These are phyloP conservation scores for Philhelius pedissequus DNA, from an alignment of 2,888 invertebrate genomes.

Conservation along the genomic window DNA sequence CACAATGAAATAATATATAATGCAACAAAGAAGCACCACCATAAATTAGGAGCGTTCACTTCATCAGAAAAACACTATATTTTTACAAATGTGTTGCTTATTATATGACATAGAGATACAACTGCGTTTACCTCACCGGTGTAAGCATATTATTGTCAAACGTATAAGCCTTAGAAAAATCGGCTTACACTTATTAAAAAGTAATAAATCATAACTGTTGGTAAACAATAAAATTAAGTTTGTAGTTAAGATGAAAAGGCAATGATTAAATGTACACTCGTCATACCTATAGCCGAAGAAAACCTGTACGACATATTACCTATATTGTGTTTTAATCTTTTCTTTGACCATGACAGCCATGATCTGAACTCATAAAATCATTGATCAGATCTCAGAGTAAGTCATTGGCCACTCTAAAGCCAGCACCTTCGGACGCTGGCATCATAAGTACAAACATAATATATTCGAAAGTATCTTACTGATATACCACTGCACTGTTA, in stretches of 20 bases:
- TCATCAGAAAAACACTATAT: too few relatives aligned
- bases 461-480: background rate
- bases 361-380: slow-evolving; percentile 40
- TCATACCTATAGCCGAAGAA: background rate
- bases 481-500: background rate
- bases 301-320: slow-evolving; percentile 10
- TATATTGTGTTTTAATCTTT: background rate
- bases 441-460: background rate
- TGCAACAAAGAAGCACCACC: too few relatives aligned
- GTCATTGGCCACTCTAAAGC: slow-evolving; percentile 34
- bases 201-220: background rate
- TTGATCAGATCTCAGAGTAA: background rate
- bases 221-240: background rate
- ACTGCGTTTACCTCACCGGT: too few relatives aligned
- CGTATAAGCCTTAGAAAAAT: background rate
- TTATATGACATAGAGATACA: too few relatives aligned
- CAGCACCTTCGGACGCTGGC: slow-evolving; percentile 20
- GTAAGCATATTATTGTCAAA: background rate
- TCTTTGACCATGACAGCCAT: background rate
- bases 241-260: background rate
- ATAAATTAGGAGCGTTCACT: too few relatives aligned
- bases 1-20: too few relatives aligned
- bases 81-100: too few relatives aligned
- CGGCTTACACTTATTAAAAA: background rate
- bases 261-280: background rate